These are phyloP conservation scores for Mesocentrotus franciscanus DNA, from an alignment of 53 echinoderm and acorn worm species.

Conservation along the genomic window DNA sequence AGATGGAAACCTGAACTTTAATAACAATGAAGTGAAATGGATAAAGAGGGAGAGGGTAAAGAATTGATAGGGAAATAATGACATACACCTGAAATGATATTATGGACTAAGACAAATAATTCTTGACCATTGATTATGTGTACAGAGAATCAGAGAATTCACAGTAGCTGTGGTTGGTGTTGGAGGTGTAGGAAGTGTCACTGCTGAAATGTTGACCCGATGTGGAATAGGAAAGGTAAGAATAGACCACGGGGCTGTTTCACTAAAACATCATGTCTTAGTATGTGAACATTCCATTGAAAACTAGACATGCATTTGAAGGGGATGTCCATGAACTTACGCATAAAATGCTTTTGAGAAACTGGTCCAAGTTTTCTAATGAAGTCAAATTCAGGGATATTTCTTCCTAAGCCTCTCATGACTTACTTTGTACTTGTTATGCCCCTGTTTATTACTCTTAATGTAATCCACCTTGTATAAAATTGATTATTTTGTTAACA, in stretches of 20 bases:
- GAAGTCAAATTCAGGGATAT: too few species aligned
- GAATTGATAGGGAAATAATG: neutral
- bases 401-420: too few species aligned
- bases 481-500: too few species aligned
- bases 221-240: constrained; percentile 98
- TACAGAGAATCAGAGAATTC: constrained; percentile 89
- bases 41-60: too few species aligned
- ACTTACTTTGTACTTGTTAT: neutral
- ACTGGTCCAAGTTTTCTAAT: neutral
- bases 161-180: constrained; percentile 97
- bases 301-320: too few species aligned
- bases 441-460: neutral
- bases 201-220: constrained; percentile 97
- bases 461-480: neutral
- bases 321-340: neutral
- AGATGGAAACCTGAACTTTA: too few species aligned
- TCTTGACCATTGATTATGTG: neutral
- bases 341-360: neutral
- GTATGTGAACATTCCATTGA: too few species aligned
- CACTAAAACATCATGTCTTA: neutral
- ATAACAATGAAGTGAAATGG: too few species aligned
- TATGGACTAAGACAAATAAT: neutral
- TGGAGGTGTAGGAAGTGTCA: constrained; percentile 98
- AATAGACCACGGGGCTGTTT: neutral
- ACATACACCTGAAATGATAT: neutral